These are phyloP conservation scores for Bostrychus sinensis DNA, from an alignment of 2,113 vertebrate genomes.

Conservation along the genomic window DNA sequence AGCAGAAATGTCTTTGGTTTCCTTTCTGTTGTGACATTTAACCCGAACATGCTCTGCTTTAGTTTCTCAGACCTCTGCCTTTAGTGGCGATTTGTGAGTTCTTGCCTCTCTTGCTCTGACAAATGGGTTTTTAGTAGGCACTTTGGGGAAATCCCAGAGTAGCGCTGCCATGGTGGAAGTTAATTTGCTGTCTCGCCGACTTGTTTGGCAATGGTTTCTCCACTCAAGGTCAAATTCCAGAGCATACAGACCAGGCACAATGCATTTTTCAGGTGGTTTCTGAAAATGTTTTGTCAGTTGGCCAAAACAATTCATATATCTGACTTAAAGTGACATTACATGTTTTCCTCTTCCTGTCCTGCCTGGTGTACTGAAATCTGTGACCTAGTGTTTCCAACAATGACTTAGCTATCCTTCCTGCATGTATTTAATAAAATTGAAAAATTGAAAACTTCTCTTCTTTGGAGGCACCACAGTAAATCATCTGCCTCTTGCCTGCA, in stretches of 20 bases:
- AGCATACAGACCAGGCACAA: conserved; percentile 3
- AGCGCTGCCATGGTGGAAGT: conserved; percentile 5
- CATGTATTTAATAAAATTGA: no score
- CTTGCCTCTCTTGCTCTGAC: conserved; percentile 14
- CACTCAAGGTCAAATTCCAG: conserved; percentile 35
- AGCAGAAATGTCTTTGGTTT: conserved; percentile 44
- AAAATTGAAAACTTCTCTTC: no score
- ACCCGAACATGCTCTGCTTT: background rate
- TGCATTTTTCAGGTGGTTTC: conserved; percentile 6
- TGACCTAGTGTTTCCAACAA: no score
- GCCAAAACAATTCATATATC: conserved; percentile 1
- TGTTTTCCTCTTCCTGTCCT: background rate
- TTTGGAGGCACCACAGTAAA: no score
- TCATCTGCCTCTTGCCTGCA: no score
- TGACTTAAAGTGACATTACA: conserved; percentile 3
- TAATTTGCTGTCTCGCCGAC: conserved; percentile 7
- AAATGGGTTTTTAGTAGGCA: conserved; percentile 11
- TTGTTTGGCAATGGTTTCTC: conserved; percentile 10
- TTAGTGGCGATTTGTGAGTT: conserved; percentile 12
- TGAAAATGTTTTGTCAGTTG: conserved; percentile 5
- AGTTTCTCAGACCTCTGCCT: conserved; percentile 26
- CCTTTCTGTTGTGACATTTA: conserved; percentile 27
- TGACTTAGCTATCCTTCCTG: no score
- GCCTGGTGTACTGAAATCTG: no score
- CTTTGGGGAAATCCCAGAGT: conserved; percentile 5